Conservation (phyloP, 2,797 vertebrate genomes). For the Sebastes matsubarae region DNA sequence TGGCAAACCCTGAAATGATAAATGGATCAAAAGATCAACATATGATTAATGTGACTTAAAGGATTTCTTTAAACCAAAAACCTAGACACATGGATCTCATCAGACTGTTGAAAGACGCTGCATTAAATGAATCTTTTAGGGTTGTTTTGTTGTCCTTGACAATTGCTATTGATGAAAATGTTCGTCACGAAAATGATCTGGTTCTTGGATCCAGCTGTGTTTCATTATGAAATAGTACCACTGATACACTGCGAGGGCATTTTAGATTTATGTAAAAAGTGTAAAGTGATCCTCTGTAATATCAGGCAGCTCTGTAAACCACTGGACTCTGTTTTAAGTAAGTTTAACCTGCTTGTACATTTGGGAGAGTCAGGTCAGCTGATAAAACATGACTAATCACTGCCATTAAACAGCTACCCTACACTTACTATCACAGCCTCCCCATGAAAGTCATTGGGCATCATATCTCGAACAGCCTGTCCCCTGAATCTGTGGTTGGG, state of each 20-base stretch:
- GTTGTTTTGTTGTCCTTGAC: conserved; percentile 28
- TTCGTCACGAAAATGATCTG: conserved; percentile 33
- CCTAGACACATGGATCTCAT: conserved; percentile 27
- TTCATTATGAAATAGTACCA: conserved; percentile 34
- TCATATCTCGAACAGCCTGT: conserved; percentile 37
- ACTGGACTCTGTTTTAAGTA: conserved; percentile 4
- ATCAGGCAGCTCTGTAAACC: not conserved
- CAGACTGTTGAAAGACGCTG: conserved; percentile 2
- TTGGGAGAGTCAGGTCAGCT: conserved; percentile 1
- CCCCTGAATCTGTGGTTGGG: conserved; percentile 51
- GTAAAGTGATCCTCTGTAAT: conserved; percentile 5
- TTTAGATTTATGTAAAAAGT: conserved; percentile 2
- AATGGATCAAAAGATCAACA: conserved; percentile 42
- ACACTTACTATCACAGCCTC: not conserved
- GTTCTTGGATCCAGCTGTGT: conserved; percentile 46
- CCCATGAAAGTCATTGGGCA: conserved; percentile 21
- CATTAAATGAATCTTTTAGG: conserved; percentile 9
- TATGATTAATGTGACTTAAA: conserved; percentile 36
- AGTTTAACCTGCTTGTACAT: conserved; percentile 1
- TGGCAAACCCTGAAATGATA: conserved; percentile 29
- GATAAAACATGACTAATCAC: conserved; percentile 36
- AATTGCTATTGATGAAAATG: conserved; percentile 17
- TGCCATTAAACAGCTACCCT: not conserved
- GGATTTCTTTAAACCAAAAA: conserved; percentile 27
- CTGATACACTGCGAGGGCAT: not conserved